Base-by-base conservation (phyloP, 2,113 vertebrate species). In the Athene cunicularia region DNA sequence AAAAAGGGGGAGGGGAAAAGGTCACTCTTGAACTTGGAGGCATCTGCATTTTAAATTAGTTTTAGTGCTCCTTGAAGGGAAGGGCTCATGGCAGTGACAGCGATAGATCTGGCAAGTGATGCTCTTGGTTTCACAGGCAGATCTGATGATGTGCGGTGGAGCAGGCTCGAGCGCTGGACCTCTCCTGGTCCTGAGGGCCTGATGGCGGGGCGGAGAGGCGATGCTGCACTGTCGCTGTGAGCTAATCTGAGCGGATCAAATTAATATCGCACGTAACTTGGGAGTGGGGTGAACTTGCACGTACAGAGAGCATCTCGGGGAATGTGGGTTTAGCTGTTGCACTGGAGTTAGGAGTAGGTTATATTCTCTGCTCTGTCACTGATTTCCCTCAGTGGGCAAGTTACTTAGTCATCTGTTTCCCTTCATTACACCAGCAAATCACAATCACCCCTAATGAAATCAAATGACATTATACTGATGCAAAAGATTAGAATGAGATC, bases 381-480 rank as follows among this genome's bases (percentile, higher is more conserved):
- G 27, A 8, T 53, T 70, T 50, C 75, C 76, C 89, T 81, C 73
- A 0, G 47, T 28, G 82, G 75, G 19, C 63, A 72, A 68, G 56
- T 93, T 71, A 55, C 43, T 55, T 4, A 47, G 21, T 93, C 76
- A 56, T 88, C 80, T 37, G 88, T 32, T 92, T 94, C 86, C 62
- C 91, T 91, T 95, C 77, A 41, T 87, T 90, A 73, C 79, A 43
- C 63, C 58, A 45, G 76, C 72, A 92, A 84, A 92, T 92, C 88
- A 60, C 82, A 88, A 92, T 92, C 49, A 76, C 67, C 89, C 59
- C 83, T 97, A 83, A 94, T 95, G 93, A 95, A 96, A 95, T 85
- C 70, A 87, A 82, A 89, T 21, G 28, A 28, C 63, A 58, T 95
- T 87, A 64, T 72, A 80, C 14, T 41, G 86, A 55, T 91, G 89